These are phyloP conservation scores for Ochropleura leucogaster DNA, from an alignment of 2,888 invertebrate genomes.

Conservation along the genomic window DNA sequence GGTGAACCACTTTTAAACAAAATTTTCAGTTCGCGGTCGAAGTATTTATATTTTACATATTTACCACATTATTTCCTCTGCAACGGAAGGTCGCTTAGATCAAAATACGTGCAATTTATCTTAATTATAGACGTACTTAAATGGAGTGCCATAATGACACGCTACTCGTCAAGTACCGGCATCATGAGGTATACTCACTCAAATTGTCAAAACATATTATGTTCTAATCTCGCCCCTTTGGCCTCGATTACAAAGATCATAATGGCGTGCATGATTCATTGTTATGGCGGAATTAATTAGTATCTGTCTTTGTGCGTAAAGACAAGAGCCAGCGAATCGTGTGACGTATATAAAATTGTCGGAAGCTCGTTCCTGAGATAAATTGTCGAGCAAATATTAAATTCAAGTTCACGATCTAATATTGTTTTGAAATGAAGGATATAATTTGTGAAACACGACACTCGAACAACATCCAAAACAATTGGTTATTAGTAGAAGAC, in stretches of 20 bases:
- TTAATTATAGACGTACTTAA: constrained; percentile 42
- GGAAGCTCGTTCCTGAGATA: constrained; percentile 71
- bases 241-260: constrained; percentile 42
- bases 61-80: constrained; percentile 21
- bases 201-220: constrained; percentile 46
- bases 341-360: constrained; percentile 65
- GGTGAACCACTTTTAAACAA: background rate
- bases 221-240: constrained; percentile 32
- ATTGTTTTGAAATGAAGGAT: constrained; percentile 17
- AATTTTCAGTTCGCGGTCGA: background rate
- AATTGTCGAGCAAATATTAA: constrained; percentile 71
- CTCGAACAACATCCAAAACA: background rate
- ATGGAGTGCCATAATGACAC: constrained; percentile 51
- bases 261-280: constrained; percentile 47
- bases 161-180: constrained; percentile 35
- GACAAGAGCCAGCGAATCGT: constrained; percentile 58
- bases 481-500: background rate
- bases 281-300: constrained; percentile 48
- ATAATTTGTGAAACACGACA: constrained; percentile 43
- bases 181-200: constrained; percentile 3
- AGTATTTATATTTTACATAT: background rate
- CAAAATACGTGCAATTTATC: constrained; percentile 40
- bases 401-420: constrained; percentile 48
- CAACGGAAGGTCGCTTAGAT: constrained; percentile 39
- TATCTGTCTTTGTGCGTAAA: constrained; percentile 46